Percentiles rank a stretch among this genome's conserved stretches.
These are phyloP conservation scores for Nomada goodeniana DNA, from an alignment of 2,888 invertebrate genomes.

Conservation along the genomic window DNA sequence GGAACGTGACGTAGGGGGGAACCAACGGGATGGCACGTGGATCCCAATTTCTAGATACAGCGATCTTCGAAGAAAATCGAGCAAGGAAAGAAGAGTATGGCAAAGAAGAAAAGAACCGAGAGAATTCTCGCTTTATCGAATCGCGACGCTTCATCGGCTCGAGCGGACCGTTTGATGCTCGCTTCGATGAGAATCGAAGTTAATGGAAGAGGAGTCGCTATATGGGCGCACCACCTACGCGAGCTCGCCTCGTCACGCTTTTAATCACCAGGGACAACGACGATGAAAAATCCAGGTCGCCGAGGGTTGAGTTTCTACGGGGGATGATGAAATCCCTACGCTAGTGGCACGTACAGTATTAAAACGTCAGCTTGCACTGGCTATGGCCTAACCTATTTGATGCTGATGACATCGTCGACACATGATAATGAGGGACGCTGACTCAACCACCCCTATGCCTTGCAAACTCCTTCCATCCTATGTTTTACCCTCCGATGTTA, in stretches of 20 bases:
- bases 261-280: slow-evolving; percentile 65
- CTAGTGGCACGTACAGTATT: slow-evolving; percentile 48
- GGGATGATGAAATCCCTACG: slow-evolving; percentile 82
- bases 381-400: slow-evolving; percentile 48
- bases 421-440: slow-evolving; percentile 51
- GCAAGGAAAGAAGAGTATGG: neutral
- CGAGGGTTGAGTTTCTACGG: slow-evolving; percentile 83
- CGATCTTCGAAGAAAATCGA: neutral
- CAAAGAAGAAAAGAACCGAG: slow-evolving; percentile 23
- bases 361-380: slow-evolving; percentile 66
- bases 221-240: slow-evolving; percentile 31
- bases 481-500: slow-evolving; percentile 2
- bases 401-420: slow-evolving; percentile 49
- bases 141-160: slow-evolving; percentile 54
- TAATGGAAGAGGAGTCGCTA: slow-evolving; percentile 58
- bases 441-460: neutral
- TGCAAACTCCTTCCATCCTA: neutral
- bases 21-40: neutral
- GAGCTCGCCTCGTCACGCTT: slow-evolving; percentile 55
- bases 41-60: neutral
- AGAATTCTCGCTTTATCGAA: slow-evolving; percentile 59
- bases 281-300: slow-evolving; percentile 69
- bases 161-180: slow-evolving; percentile 63
- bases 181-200: slow-evolving; percentile 68
- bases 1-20: too few relatives aligned